A percentile compares a stretch with the other conserved stretches of the same genome.
These are phyloP conservation scores for Periparus ater DNA, from an alignment of 2,797 vertebrate species.

Conservation along the genomic window DNA sequence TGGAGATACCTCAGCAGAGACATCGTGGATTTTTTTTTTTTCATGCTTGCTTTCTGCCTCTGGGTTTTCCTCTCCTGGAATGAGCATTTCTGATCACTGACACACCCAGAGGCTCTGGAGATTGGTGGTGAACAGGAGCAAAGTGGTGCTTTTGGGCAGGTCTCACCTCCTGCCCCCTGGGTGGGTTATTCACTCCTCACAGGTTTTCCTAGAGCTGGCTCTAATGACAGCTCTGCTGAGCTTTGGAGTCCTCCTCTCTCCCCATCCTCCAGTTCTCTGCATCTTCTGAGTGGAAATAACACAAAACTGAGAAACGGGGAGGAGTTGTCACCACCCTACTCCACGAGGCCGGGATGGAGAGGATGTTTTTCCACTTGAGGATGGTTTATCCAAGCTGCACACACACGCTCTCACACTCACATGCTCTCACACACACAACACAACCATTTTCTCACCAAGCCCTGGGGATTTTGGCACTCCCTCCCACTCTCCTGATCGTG, in stretches of 20 bases:
- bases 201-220: not conserved
- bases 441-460: not conserved
- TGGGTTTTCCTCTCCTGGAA: not conserved
- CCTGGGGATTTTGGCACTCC: not conserved
- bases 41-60: not conserved
- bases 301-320: not conserved
- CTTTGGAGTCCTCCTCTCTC: not conserved
- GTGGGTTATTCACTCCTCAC: not conserved
- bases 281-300: not conserved
- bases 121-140: not conserved
- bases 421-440: not conserved
- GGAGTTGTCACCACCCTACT: not conserved
- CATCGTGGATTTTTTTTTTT: not conserved
- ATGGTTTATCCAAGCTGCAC: not conserved
- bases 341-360: not conserved
- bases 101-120: not conserved
- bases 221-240: not conserved
- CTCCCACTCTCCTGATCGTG: not conserved
- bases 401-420: not conserved
- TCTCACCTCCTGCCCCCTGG: fast-evolving
- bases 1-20: not conserved
- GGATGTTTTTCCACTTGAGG: not conserved
- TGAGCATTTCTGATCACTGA: not conserved
- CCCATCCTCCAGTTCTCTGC: not conserved
- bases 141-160: not conserved